phyloP scores from a whole-genome alignment of 2,113 vertebrate genomes.

The Campylorhamphus procurvoides region DNA sequence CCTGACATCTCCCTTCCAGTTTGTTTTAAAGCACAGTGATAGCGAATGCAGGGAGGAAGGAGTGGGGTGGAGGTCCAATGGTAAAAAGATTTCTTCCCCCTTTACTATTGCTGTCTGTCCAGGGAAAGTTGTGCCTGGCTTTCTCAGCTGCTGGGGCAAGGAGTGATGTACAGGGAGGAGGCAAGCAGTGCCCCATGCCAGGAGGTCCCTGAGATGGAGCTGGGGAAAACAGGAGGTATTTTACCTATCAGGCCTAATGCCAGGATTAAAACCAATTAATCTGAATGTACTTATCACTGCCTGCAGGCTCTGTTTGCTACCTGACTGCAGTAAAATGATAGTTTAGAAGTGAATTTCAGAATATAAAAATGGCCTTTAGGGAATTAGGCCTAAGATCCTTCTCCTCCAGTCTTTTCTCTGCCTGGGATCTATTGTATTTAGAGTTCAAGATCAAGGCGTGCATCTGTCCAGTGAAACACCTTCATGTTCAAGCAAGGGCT shows the following conservation, averaged over 20 bases:
- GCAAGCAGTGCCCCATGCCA: neutral
- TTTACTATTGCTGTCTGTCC: neutral
- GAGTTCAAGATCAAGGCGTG: neutral
- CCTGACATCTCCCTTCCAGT: slow-evolving; percentile 6
- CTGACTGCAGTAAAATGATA: accelerated
- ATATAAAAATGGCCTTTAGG: neutral
- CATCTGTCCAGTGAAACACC: neutral
- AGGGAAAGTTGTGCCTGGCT: neutral
- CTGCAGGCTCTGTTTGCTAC: neutral
- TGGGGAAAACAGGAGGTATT: neutral
- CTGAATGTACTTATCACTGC: neutral
- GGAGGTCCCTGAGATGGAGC: neutral
- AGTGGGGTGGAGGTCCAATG: neutral
- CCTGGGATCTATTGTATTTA: neutral
- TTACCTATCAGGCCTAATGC: neutral
- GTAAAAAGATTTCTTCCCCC: neutral
- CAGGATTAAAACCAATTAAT: neutral
- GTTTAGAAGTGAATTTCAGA: neutral
- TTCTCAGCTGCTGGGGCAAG: neutral
- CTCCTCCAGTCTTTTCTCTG: neutral
- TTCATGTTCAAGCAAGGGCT: neutral
- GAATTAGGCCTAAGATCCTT: neutral
- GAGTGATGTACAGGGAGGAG: neutral
- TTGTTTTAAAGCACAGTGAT: slow-evolving; percentile 20
- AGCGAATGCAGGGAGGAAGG: slow-evolving; percentile 12